A percentile compares a stretch with the other conserved stretches of the same genome.
Evolutionary conservation across 2,888 invertebrate species (phyloP).

Genomic region (Timandra comae): DNA sequence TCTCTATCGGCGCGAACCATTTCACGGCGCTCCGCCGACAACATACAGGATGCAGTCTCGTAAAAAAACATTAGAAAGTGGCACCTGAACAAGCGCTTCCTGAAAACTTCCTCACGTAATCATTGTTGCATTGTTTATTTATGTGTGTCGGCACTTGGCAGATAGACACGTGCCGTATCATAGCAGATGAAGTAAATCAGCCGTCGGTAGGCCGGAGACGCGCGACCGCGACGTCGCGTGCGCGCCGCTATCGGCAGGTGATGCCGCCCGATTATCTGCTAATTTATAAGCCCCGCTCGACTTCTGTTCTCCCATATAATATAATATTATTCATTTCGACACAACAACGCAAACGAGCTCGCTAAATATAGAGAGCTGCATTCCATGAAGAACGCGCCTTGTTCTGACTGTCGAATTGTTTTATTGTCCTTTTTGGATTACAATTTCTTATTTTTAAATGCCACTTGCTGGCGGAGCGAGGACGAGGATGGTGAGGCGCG

Average conservation of each 20-base stretch:
- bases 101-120: slow-evolving; percentile 44
- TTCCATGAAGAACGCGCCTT: slow-evolving; percentile 52
- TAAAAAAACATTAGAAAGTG: slow-evolving; percentile 59
- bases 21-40: slow-evolving; percentile 43
- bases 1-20: slow-evolving; percentile 52
- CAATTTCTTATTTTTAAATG: slow-evolving; percentile 56
- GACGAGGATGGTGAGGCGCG: no score
- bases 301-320: slow-evolving; percentile 57
- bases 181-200: slow-evolving; percentile 40
- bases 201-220: slow-evolving; percentile 8
- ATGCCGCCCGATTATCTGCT: slow-evolving; percentile 63
- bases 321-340: slow-evolving; percentile 64
- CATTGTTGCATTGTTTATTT: slow-evolving; percentile 47
- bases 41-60: slow-evolving; percentile 51
- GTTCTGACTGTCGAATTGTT: slow-evolving; percentile 55
- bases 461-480: slow-evolving; percentile 33
- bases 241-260: slow-evolving; percentile 58
- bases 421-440: slow-evolving; percentile 53
- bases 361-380: slow-evolving; percentile 67
- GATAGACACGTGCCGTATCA: slow-evolving; percentile 44
- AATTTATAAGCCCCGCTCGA: slow-evolving; percentile 64
- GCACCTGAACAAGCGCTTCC: slow-evolving; percentile 41
- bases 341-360: slow-evolving; percentile 60
- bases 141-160: slow-evolving; percentile 32
- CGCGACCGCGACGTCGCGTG: slow-evolving; percentile 33